Conservation (phyloP, 1,140 invertebrate genomes). For the Leguminivora glycinivorella region DNA sequence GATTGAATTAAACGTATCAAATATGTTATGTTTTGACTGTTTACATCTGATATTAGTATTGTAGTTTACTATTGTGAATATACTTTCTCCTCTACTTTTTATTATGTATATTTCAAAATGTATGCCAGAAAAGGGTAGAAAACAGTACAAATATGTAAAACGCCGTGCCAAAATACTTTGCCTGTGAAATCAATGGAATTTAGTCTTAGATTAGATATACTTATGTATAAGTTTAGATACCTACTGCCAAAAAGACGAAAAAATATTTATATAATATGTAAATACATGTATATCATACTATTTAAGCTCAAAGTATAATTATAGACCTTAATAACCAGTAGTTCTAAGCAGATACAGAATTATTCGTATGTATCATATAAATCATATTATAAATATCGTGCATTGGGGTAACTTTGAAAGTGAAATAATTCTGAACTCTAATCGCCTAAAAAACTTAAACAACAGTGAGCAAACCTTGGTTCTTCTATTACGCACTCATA, state of each 20-base stretch:
- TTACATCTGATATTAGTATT: background rate
- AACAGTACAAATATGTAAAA: conserved; percentile 17
- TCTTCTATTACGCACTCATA: too few relatives aligned
- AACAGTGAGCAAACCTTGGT: too few relatives aligned
- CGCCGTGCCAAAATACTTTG: conserved; percentile 18
- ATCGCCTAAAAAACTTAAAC: too few relatives aligned
- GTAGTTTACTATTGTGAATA: background rate
- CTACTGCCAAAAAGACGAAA: conserved; percentile 2
- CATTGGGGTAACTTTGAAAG: too few relatives aligned
- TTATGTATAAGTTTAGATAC: background rate
- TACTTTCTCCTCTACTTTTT: background rate
- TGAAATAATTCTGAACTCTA: too few relatives aligned
- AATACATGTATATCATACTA: conserved; percentile 3
- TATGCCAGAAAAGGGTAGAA: conserved; percentile 21
- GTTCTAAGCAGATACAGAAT: too few relatives aligned
- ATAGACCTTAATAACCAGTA: too few relatives aligned
- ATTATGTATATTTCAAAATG: conserved; percentile 8
- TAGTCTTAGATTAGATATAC: background rate
- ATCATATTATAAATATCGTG: too few relatives aligned
- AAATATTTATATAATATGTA: background rate
- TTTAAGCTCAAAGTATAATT: conserved; percentile 10
- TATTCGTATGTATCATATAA: too few relatives aligned
- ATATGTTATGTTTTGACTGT: background rate
- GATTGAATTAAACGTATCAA: background rate
- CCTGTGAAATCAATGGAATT: conserved; percentile 25